Evolutionary conservation across 2,888 invertebrate genomes (phyloP).

Genomic region (Trachelus stipa): DNA sequence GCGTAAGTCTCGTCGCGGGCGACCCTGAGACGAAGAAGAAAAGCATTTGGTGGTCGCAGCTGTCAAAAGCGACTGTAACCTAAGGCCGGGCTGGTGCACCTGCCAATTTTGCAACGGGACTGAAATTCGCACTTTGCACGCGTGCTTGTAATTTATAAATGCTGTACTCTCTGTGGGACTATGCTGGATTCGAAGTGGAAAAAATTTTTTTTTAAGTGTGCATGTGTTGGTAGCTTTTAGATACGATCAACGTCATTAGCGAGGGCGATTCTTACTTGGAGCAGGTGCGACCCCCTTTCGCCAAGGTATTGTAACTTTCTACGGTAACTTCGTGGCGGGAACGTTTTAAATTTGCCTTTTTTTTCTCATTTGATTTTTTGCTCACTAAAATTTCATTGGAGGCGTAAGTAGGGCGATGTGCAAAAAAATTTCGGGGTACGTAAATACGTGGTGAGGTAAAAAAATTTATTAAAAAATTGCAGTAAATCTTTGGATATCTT

Average conservation of each 20-base stretch:
- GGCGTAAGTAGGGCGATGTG: background rate
- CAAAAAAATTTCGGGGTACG: background rate
- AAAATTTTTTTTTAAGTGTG: background rate
- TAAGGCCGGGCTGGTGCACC: background rate
- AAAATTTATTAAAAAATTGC: background rate
- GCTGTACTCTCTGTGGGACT: background rate
- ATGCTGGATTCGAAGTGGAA: background rate
- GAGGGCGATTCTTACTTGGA: background rate
- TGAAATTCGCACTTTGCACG: background rate
- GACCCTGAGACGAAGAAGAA: background rate
- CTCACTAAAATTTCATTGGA: background rate
- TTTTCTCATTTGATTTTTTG: background rate
- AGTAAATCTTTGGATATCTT: background rate
- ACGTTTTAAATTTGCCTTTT: background rate
- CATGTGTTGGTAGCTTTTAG: background rate
- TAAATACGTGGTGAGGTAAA: background rate
- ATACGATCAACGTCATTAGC: background rate
- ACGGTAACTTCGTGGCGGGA: background rate
- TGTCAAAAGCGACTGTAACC: background rate
- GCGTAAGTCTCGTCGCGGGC: background rate
- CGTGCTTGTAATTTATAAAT: background rate
- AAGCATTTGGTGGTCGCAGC: background rate
- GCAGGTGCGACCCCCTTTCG: slow-evolving; percentile 8
- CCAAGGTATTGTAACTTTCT: background rate
- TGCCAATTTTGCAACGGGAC: background rate